Conservation (phyloP, 1,140 invertebrate species). For the Cydia pomonella region DNA sequence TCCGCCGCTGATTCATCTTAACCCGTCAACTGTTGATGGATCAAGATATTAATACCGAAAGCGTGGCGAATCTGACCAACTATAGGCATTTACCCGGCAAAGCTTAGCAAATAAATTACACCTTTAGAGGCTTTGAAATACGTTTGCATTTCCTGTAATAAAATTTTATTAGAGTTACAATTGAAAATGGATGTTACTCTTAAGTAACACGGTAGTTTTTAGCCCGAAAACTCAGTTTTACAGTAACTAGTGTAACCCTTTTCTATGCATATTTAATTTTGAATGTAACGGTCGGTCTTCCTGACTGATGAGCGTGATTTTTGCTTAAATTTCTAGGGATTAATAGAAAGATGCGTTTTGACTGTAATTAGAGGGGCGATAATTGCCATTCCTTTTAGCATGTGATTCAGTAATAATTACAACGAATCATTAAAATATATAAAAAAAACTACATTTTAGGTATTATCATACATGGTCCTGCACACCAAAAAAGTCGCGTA, state of each 20-base stretch:
- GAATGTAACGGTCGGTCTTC: slow-evolving; percentile 46
- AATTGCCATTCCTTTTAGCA: slow-evolving; percentile 5
- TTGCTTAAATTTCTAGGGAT: slow-evolving; percentile 38
- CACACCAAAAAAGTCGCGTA: too few species aligned
- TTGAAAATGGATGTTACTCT: not conserved
- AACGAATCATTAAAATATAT: not conserved
- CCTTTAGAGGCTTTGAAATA: not conserved
- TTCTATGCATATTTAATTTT: slow-evolving; percentile 59
- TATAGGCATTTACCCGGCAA: slow-evolving; percentile 22
- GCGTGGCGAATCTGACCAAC: slow-evolving; percentile 60
- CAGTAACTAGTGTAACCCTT: slow-evolving; percentile 47
- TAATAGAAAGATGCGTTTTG: slow-evolving; percentile 17
- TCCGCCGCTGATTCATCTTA: slow-evolving; percentile 62
- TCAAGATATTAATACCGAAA: slow-evolving; percentile 66
- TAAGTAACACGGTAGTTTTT: not conserved
- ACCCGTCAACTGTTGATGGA: slow-evolving; percentile 59
- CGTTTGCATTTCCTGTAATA: slow-evolving; percentile 3
- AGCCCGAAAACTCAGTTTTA: not conserved
- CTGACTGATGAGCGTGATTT: slow-evolving; percentile 55
- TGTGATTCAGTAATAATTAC: not conserved
- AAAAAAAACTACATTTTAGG: not conserved
- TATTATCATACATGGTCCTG: too few species aligned
- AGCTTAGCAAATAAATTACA: not conserved
- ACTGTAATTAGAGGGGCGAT: slow-evolving; percentile 29
- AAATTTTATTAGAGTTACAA: not conserved